Conservation (phyloP, 2,113 vertebrate genomes). For the Rattus rattus region DNA sequence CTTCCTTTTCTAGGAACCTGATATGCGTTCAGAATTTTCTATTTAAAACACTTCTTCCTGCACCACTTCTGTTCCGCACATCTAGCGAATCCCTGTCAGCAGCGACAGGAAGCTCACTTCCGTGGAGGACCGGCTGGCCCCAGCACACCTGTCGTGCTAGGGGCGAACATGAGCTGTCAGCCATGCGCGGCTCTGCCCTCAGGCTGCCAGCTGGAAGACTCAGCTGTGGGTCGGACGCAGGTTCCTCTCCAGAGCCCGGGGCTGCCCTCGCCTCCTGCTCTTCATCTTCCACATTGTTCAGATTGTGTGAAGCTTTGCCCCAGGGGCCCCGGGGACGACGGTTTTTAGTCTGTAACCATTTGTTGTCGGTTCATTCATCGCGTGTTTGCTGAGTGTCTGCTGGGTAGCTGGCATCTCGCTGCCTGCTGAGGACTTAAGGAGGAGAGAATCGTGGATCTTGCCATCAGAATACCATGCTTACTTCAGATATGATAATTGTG, state of each 20-base stretch:
- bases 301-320: constrained; percentile 57
- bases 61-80: constrained; percentile 19
- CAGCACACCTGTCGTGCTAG: constrained; percentile 50
- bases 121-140: background rate
- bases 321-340: background rate
- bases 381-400: constrained; percentile 28
- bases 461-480: background rate
- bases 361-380: background rate
- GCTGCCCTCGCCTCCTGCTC: constrained; percentile 25
- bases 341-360: constrained; percentile 39
- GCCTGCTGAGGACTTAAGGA: background rate
- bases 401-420: background rate
- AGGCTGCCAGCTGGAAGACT: constrained; percentile 38
- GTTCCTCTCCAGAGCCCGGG: constrained; percentile 18
- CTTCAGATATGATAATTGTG: background rate
- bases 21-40: constrained; percentile 65
- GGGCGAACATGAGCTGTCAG: constrained; percentile 51
- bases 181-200: constrained; percentile 25
- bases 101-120: constrained; percentile 68
- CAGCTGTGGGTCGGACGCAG: constrained; percentile 63
- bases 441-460: background rate
- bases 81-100: background rate
- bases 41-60: constrained; percentile 44
- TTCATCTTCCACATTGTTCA: constrained; percentile 59
- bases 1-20: constrained; percentile 66